Conservation (phyloP, 2,113 vertebrate genomes). For the Chaetodon trifascialis region DNA sequence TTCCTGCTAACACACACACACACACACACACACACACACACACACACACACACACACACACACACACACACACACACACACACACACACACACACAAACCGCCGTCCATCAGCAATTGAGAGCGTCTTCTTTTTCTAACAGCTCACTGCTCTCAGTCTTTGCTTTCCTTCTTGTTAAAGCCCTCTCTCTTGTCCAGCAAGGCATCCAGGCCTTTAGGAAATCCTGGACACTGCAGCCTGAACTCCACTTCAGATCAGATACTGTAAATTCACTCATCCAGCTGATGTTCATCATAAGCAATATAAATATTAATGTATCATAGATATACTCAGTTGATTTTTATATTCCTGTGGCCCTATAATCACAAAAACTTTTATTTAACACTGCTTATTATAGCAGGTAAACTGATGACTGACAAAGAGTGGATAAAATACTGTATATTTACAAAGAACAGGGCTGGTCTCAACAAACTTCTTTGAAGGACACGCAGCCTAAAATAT, state of each 20-base stretch:
- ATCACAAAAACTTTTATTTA: neutral
- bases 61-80: constrained; percentile 9
- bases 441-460: neutral
- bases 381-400: neutral
- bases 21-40: constrained; percentile 21
- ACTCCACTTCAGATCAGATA: constrained; percentile 8
- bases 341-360: neutral
- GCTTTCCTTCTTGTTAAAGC: constrained; percentile 60
- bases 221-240: constrained; percentile 26
- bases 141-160: constrained; percentile 33
- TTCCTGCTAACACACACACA: constrained; percentile 18
- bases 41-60: constrained; percentile 17
- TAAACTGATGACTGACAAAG: neutral
- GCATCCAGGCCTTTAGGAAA: constrained; percentile 56
- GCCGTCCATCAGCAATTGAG: constrained; percentile 58
- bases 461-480: neutral
- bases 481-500: neutral
- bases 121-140: constrained; percentile 32
- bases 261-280: neutral
- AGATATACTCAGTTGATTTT: neutral
- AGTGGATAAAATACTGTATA: neutral
- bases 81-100: constrained; percentile 2
- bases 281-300: neutral
- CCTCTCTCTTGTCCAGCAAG: constrained; percentile 39
- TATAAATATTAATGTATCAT: neutral